A percentile compares a stretch with the other conserved stretches of the same genome.
Evolutionary conservation across 2,888 invertebrate species (phyloP).

Genomic region (Heliconius hortense): DNA sequence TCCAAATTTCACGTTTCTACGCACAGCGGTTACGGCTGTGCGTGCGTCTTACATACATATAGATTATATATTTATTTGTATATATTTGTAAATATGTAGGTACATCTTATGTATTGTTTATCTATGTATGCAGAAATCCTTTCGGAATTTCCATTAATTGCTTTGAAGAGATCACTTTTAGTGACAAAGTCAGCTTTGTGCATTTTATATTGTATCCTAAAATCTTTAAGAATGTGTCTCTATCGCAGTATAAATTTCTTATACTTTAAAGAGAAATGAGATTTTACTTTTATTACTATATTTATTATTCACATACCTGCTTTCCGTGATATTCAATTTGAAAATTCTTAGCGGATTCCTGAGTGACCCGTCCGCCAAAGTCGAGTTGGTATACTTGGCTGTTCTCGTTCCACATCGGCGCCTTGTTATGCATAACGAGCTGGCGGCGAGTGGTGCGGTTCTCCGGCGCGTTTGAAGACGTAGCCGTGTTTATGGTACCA

Average conservation of each 20-base stretch:
- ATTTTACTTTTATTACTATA: neutral
- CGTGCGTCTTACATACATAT: too few species aligned
- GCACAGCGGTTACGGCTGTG: too few species aligned
- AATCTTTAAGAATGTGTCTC: neutral
- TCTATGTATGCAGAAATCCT: neutral
- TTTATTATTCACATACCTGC: conserved; percentile 84
- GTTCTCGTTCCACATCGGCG: conserved; percentile 99
- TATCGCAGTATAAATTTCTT: neutral
- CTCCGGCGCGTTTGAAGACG: conserved; percentile 54
- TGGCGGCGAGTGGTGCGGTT: conserved; percentile 81
- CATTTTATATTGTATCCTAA: neutral
- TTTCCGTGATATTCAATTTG: conserved; percentile 98
- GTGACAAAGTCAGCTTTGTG: neutral
- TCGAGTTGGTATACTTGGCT: conserved; percentile 99
- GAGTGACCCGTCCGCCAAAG: conserved; percentile 99
- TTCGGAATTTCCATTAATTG: neutral
- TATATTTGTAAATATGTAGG: neutral
- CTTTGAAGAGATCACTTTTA: conserved; percentile 2
- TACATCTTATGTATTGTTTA: neutral
- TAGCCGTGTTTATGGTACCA: conserved; percentile 63
- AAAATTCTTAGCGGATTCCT: conserved; percentile 99
- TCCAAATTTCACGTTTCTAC: too few species aligned
- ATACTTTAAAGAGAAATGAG: neutral
- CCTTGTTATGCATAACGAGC: conserved; percentile 98
- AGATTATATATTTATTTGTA: too few species aligned